Percentiles rank a stretch among this genome's conserved stretches.
Conservation (phyloP, 2,113 vertebrate genomes). For the Poecile atricapillus region DNA sequence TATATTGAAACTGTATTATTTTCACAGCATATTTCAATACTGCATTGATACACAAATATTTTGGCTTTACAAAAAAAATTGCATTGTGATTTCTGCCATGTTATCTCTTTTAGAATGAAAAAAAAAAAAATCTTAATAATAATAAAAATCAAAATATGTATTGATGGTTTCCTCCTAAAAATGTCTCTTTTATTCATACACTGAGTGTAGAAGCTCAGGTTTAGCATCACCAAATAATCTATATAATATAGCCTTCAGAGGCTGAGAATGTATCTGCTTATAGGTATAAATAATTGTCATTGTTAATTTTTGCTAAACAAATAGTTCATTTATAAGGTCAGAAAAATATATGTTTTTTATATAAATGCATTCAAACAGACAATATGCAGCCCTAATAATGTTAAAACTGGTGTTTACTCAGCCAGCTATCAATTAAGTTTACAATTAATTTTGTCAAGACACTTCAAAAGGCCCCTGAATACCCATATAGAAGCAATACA, state of each 20-base stretch:
- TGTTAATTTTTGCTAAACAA: neutral
- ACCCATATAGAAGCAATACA: neutral
- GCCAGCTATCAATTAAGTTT: neutral
- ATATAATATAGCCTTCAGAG: neutral
- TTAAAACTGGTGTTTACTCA: neutral
- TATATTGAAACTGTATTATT: neutral
- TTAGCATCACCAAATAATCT: neutral
- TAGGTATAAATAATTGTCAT: neutral
- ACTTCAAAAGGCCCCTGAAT: neutral
- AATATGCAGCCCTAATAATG: neutral
- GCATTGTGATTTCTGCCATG: neutral
- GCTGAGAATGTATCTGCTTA: neutral
- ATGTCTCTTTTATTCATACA: neutral
- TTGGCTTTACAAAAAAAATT: neutral
- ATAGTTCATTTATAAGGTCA: neutral
- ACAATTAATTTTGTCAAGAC: neutral
- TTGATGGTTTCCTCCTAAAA: neutral
- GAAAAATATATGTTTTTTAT: neutral
- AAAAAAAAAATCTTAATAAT: no score
- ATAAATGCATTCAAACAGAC: neutral
- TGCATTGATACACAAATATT: neutral
- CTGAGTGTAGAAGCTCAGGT: neutral
- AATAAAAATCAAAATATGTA: neutral
- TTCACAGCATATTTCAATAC: neutral
- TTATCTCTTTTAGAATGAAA: neutral